Evolutionary conservation across 35 echinoderm and acorn worm genomes (phyloP).

Genomic region (Apostichopus californicus): DNA sequence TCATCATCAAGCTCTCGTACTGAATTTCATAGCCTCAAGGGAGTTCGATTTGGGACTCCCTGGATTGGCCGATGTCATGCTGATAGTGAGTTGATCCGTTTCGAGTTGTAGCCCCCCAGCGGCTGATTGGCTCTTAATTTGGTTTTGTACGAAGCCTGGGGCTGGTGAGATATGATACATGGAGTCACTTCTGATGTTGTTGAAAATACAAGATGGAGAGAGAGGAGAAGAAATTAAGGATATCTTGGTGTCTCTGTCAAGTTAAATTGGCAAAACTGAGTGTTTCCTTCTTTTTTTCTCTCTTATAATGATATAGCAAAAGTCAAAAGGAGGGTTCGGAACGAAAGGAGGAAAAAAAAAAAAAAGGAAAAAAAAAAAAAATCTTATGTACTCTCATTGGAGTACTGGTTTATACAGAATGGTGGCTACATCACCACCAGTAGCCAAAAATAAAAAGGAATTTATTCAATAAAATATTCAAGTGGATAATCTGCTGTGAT

Average conservation of each 20-base stretch:
- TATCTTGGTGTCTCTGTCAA: slow-evolving; percentile 56
- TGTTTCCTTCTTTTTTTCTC: slow-evolving; percentile 3
- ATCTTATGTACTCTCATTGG: background rate
- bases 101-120: slow-evolving; percentile 58
- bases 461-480: slow-evolving; percentile 27
- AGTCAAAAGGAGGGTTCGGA: background rate
- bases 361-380: no score
- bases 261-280: slow-evolving; percentile 45
- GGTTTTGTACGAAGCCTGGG: slow-evolving; percentile 59
- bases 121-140: slow-evolving; percentile 66
- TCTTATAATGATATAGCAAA: slow-evolving; percentile 14
- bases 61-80: slow-evolving; percentile 57
- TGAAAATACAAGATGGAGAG: slow-evolving; percentile 58
- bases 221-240: slow-evolving; percentile 40
- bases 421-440: slow-evolving; percentile 20
- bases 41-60: slow-evolving; percentile 54
- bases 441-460: background rate
- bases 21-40: slow-evolving; percentile 63
- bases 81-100: slow-evolving; percentile 61
- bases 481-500: slow-evolving; percentile 25
- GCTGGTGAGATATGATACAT: slow-evolving; percentile 60
- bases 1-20: slow-evolving; percentile 51
- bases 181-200: slow-evolving; percentile 68
- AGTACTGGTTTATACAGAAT: background rate
- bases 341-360: no score